A percentile compares a stretch with the other conserved stretches of the same genome.
These are phyloP conservation scores for Perizoma flavofasciatum DNA, from an alignment of 2,888 invertebrate species.

Conservation along the genomic window DNA sequence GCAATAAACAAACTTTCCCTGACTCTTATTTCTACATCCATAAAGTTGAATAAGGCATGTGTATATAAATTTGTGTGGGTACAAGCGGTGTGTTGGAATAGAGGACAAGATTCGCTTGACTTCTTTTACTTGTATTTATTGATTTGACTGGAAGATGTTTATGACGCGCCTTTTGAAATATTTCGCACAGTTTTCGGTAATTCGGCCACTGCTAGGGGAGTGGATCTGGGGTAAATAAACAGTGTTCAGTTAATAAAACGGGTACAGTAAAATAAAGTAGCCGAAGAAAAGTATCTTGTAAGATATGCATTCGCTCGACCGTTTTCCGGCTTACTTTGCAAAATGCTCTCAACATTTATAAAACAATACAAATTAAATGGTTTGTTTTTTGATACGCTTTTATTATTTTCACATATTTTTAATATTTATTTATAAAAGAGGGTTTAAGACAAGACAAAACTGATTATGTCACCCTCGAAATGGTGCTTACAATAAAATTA, in stretches of 20 bases:
- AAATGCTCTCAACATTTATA: no score
- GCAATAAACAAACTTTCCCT: constrained; percentile 8
- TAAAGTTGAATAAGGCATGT: constrained; percentile 21
- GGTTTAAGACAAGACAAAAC: no score
- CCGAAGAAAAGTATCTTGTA: no score
- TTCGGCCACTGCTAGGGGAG: constrained; percentile 17
- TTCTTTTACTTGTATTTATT: constrained; percentile 44
- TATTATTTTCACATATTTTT: no score
- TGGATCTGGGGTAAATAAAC: constrained; percentile 28
- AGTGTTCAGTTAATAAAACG: constrained; percentile 1
- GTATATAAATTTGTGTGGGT: not conserved
- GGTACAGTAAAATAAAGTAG: not conserved
- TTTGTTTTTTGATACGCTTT: no score
- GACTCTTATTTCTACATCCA: not conserved
- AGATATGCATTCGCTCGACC: no score
- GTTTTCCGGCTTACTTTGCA: no score
- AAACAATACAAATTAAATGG: no score
- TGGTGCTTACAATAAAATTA: no score
- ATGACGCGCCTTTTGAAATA: constrained; percentile 40
- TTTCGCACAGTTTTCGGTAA: constrained; percentile 32
- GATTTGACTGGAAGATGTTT: constrained; percentile 41
- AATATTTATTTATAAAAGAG: no score
- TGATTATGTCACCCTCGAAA: no score
- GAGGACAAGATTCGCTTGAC: constrained; percentile 40
- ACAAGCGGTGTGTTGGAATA: constrained; percentile 24